Conservation (phyloP, 1,140 invertebrate species). For the Metopolophium dirhodum region DNA sequence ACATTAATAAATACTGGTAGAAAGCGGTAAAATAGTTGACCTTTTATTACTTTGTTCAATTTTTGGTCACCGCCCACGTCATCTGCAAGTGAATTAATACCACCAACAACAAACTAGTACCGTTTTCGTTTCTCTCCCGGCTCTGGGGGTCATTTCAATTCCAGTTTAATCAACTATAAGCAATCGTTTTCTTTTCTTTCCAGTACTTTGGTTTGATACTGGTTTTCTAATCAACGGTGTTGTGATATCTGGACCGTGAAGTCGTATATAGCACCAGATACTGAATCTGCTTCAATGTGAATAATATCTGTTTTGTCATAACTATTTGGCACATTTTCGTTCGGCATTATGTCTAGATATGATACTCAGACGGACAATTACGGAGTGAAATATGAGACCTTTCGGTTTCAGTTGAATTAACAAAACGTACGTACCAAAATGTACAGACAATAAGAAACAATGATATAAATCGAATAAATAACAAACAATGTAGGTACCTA, state of each 20-base stretch:
- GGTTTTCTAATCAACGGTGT: constrained; percentile 26
- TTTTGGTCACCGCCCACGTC: neutral
- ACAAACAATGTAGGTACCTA: no score
- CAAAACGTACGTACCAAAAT: no score
- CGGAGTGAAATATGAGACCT: no score
- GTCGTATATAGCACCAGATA: no score
- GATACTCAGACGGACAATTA: no score
- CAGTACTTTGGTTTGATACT: neutral
- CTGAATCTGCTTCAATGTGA: no score
- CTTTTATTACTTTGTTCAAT: constrained; percentile 19
- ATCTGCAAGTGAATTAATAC: constrained; percentile 25
- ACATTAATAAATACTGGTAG: neutral
- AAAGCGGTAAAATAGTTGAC: neutral
- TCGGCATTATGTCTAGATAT: no score
- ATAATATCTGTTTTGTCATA: no score
- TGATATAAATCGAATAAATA: no score
- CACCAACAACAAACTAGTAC: constrained; percentile 30
- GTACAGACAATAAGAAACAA: no score
- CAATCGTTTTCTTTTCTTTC: neutral
- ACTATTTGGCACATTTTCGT: no score
- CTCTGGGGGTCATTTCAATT: neutral
- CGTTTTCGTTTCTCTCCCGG: constrained; percentile 13
- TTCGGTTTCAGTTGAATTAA: no score
- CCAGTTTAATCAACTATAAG: neutral
- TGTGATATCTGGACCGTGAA: neutral